Evolutionary conservation across 1,140 invertebrate genomes (phyloP).

Genomic region (Antheraea pernyi): DNA sequence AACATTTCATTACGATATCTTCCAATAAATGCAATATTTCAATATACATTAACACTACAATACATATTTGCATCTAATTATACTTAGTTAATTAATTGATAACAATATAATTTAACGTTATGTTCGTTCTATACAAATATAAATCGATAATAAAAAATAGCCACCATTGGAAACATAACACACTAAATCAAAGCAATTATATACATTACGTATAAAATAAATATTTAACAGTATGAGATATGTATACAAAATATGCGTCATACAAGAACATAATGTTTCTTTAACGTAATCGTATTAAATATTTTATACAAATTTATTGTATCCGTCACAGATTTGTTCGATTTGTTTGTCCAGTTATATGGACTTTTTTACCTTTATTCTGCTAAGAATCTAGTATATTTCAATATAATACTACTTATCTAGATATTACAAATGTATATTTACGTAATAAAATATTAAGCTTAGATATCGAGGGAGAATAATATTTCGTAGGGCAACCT

Average conservation of each 20-base stretch:
- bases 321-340: conserved; percentile 63
- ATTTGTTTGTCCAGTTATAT: conserved; percentile 39
- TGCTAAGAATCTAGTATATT: not conserved
- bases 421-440: not conserved
- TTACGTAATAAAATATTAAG: not conserved
- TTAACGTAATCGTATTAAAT: not conserved
- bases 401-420: not conserved
- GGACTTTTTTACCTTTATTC: conserved; percentile 20
- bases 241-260: not conserved
- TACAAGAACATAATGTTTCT: not conserved
- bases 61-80: not conserved
- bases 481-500: too few relatives aligned
- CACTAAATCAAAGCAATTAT: not conserved
- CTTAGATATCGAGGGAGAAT: too few relatives aligned
- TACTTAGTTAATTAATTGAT: not conserved
- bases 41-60: not conserved
- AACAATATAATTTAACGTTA: not conserved
- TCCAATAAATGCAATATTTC: not conserved
- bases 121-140: not conserved
- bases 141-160: not conserved
- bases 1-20: too few relatives aligned
- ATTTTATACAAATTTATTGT: conserved; percentile 73
- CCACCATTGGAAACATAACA: not conserved
- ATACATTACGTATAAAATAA: not conserved
- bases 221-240: not conserved